Base-by-base conservation (phyloP, 2,113 vertebrate genomes). In the Ia io region DNA sequence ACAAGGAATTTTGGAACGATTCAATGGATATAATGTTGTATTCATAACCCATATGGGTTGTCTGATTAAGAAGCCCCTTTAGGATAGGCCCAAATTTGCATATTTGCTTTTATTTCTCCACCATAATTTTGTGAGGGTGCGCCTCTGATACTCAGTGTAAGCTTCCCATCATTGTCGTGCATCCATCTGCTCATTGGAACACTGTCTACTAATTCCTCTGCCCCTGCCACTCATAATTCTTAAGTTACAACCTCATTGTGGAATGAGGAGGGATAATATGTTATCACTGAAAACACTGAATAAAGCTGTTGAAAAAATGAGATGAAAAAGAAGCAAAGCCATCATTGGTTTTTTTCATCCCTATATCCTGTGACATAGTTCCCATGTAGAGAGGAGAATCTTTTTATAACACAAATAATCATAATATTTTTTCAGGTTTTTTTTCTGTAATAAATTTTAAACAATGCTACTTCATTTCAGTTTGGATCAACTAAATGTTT, bases 311-410 rank as follows among this genome's bases (percentile, higher is more conserved):
- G 49, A 37, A n/a, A 85, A 95, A 93, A 56, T 42, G 28, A 47
- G 23, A 40, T 80, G 49, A 61, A 71, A 79, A 79, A 67, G 35
- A 85, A 93, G 74, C n/a, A 51, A 61, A 91, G 10, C 30, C 73
- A 28, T 88, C 42, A 25, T 28, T 94, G n/a, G n/a, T 92, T 95
- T 93, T 94, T 61, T 91, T 84, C 25, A 79, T 76, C 47, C 35
- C n/a, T 92, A 32, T 42, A 35, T 88, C 20, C 59, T 77, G 10
- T 42, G 37, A 42, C 56, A 18, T 59, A 71, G 22, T 84, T 74
- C 25, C 42, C 78, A 0, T 74, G 2, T 67, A 90, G 13, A 79
- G 25, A 83, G 73, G 73, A 92, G 42, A 37, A 3, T 69, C 59
- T 88, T 93, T 82, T 74, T 49, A 16, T 74, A 77, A 30, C 10